Evolutionary conservation across 2,888 invertebrate genomes (phyloP).

Genomic region (Syritta pipiens): DNA sequence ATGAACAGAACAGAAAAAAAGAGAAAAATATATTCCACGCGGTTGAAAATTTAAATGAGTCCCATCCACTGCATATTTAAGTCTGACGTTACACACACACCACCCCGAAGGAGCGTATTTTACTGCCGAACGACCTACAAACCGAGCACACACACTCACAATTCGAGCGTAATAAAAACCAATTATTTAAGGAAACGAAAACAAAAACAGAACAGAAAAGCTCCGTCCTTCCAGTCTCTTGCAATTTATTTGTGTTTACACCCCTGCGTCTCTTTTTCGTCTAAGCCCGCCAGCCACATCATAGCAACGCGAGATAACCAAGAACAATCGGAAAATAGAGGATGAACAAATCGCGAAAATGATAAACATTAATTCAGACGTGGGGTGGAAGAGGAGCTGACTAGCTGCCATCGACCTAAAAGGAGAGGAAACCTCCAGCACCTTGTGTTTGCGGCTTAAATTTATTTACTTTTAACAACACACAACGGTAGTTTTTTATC

Average conservation of each 20-base stretch:
- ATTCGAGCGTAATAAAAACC: conserved; percentile 52
- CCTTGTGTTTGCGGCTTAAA: conserved; percentile 4
- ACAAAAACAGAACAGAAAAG: conserved; percentile 57
- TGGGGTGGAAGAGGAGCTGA: background rate
- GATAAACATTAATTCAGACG: conserved; percentile 19
- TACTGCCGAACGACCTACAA: conserved; percentile 31
- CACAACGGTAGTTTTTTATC: conserved; percentile 19
- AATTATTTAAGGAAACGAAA: conserved; percentile 56
- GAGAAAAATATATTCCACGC: too few relatives aligned
- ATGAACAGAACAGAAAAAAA: too few relatives aligned
- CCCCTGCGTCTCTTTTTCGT: conserved; percentile 27
- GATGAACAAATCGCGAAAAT: conserved; percentile 25
- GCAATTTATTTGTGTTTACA: conserved; percentile 56
- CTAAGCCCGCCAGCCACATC: conserved; percentile 22
- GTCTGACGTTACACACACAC: conserved; percentile 16
- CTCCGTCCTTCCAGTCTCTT: conserved; percentile 54
- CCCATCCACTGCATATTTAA: conserved; percentile 33
- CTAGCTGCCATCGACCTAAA: background rate
- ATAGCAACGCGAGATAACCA: background rate
- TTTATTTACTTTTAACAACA: conserved; percentile 22
- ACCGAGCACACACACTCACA: conserved; percentile 32
- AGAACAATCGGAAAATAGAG: conserved; percentile 14
- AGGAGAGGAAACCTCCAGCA: background rate
- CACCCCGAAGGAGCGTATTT: conserved; percentile 23
- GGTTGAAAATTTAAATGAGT: conserved; percentile 20